Base-by-base conservation (phyloP, 2,113 vertebrate species). In the Scatophagus argus region DNA sequence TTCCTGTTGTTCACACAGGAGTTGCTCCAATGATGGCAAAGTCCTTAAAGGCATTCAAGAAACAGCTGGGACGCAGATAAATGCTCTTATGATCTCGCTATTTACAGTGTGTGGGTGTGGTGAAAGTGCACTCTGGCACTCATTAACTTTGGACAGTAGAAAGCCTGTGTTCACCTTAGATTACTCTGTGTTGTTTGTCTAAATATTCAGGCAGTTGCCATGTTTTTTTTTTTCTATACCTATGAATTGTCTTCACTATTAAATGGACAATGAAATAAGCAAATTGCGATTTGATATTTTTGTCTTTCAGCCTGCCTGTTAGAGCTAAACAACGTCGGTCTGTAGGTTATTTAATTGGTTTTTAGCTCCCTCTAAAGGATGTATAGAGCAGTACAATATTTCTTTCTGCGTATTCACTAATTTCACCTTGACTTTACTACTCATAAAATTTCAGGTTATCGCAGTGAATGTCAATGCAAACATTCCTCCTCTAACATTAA, bases 1-100 rank as follows among this genome's bases (percentile, higher is more conserved):
- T 11, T 27, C 6, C 55, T 31, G 5, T 51, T 80, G 16, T 77
- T 61, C 25, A 72, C 29, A 64, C 83, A 97, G 96, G 91, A 93
- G 91, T 96, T 11, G 95, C 94, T 67, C 96, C 96, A 70, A 96
- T 96, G 85, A 97, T 97, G 96, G 96, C 92, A 66, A 96, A 96
- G 89, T 95, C 95, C 47, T 84, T 97, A 78, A 96, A 93, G 87
- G 92, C 93, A 2, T 93, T 96, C 81, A 95, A 91, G 88, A 96
- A 89, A 23, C 93, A 94, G 86, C 64, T 92, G 55, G 93, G 92
- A 68, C 91, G 90, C 23, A 84, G 92, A 88, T 95, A 66, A 94
- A 89, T 3, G 23, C 47, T 58, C 56, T 59, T 25, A 16, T 16
- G 27, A 80, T 68, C 31, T 52, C 27, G n/a, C 2, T 71, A n/a